Evolutionary conservation across 2,797 vertebrate species (phyloP), one percentile per base, ranked within the genome.

Genomic region (Tympanoctomys barrerae): DNA sequence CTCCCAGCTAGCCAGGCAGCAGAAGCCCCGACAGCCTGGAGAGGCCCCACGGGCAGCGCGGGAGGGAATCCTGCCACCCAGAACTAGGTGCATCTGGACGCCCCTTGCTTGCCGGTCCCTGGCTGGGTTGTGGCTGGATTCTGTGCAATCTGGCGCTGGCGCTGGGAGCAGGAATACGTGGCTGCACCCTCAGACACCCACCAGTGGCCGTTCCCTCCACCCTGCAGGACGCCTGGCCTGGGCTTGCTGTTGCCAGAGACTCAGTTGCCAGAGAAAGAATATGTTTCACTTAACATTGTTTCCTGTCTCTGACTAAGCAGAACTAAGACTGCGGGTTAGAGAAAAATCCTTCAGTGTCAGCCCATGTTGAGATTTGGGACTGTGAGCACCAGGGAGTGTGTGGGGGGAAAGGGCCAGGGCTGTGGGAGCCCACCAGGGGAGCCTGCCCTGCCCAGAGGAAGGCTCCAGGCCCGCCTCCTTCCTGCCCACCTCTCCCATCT

Each of bases 381-480:
- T 18, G n/a, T 19, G 11, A 24, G 19, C 22, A 22, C 24, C 19
- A 33, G 24, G 8, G 36, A 16, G 0, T 8, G 2, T 33, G 22
- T 31, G 0, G 4, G 5, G 9, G 81, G 19, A 49, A 49, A 19
- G 22, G 66, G 28, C 31, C n/a, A 10, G 10, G 57, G 5, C 0
- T 26, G 0, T 16, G 4, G 46, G 4, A 21, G 1, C 1, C 1
- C 26, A 5, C 13, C 7, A n/a, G 8, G 26, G 1, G 0, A 4
- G 14, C 33, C 87, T 18, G 9, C 19, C 13, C n/a, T 2, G 26
- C 1, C 0, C 31, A 49, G 22, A 16, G 24, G 49, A 80, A 49
- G 16, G 73, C 26, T 1, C 26, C 73, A 24, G 14, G 42, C 42
- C 1, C 31, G 26, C 73, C 64, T 31, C 52, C 64, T 11, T 4